phyloP scores from a whole-genome alignment of 1,140 invertebrate genomes.

The Heliconius congener region DNA sequence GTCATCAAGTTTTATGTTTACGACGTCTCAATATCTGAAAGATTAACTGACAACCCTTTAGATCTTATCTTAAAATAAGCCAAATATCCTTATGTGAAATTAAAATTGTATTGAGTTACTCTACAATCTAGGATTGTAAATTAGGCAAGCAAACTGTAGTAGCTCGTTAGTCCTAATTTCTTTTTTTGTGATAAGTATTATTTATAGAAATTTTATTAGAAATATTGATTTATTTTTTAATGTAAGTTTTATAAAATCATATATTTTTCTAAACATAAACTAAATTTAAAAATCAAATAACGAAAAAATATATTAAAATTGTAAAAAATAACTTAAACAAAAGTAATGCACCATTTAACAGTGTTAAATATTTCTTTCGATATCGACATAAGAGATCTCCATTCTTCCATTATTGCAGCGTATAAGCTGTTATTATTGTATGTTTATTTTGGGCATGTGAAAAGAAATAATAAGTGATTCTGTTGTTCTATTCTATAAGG shows the following conservation, averaged over 20 bases:
- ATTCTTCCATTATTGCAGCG: conserved; percentile 5
- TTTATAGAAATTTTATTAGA: no score
- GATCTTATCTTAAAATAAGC: not conserved
- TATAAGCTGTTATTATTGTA: conserved; percentile 4
- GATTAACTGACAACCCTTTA: conserved; percentile 34
- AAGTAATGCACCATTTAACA: not conserved
- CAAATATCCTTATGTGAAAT: not conserved
- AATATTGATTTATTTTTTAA: no score
- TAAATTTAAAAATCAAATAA: no score
- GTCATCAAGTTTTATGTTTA: conserved; percentile 43
- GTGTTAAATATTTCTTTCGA: not conserved
- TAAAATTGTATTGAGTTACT: not conserved
- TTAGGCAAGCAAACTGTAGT: no score
- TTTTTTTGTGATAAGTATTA: no score
- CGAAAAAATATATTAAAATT: no score
- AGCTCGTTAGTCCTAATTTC: no score
- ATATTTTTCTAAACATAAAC: no score
- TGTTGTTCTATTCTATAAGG: not conserved
- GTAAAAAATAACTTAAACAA: not conserved
- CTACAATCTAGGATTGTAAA: no score
- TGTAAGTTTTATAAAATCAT: no score
- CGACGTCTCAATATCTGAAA: conserved; percentile 48
- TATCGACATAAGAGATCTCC: not conserved
- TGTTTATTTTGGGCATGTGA: conserved; percentile 8
- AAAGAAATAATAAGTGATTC: not conserved